Conservation (phyloP, 2,797 vertebrate genomes). For the Buceros bicornis region DNA sequence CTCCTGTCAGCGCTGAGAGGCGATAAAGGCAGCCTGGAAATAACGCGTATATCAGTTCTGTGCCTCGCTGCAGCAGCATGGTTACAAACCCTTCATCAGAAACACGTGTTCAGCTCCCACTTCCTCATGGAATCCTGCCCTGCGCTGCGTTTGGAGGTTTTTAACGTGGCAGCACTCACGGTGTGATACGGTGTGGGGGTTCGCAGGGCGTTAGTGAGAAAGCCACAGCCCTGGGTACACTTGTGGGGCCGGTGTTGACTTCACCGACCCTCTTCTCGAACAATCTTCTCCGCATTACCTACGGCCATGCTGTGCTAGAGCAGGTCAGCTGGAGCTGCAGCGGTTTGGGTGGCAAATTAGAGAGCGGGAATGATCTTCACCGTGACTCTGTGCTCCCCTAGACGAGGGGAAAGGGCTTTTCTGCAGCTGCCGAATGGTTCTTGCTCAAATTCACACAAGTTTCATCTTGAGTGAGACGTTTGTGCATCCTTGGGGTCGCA, state of each 20-base stretch:
- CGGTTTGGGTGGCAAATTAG: background rate
- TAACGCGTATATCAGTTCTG: background rate
- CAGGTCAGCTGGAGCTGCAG: background rate
- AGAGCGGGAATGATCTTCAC: background rate
- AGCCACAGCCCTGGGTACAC: accelerated
- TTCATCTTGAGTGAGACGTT: background rate
- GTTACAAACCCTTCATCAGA: background rate
- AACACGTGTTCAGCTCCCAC: background rate
- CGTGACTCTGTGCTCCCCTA: background rate
- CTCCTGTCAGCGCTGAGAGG: background rate
- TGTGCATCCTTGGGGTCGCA: background rate
- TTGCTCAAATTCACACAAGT: background rate
- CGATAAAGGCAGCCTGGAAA: background rate
- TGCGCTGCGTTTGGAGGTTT: background rate
- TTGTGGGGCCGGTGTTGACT: background rate
- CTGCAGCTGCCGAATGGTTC: background rate
- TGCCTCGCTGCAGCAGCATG: background rate
- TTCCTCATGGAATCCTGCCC: background rate
- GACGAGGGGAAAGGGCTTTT: background rate
- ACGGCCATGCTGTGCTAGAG: accelerated
- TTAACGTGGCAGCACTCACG: background rate
- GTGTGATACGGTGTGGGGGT: background rate
- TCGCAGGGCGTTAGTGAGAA: background rate
- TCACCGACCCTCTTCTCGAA: background rate
- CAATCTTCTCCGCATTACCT: background rate